A percentile compares a stretch with the other conserved stretches of the same genome.
Evolutionary conservation across 1,140 invertebrate species (phyloP).

Genomic region (Lepidurus packardi): DNA sequence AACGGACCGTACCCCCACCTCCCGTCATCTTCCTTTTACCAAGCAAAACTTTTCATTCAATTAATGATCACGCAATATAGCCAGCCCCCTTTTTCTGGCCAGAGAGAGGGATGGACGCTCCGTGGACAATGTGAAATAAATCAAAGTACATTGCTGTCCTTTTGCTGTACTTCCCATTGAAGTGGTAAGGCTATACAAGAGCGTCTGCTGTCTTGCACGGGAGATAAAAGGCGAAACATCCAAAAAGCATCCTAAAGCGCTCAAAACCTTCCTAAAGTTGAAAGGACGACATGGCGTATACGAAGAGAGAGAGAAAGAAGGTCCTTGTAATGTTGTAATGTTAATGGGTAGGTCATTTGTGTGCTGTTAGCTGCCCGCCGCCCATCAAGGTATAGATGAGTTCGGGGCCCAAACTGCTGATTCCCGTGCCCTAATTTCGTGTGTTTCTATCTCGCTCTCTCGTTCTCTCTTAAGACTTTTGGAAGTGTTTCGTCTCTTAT

Average conservation of each 20-base stretch:
- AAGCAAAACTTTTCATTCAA: slow-evolving; percentile 1
- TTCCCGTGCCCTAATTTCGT: slow-evolving; percentile 4
- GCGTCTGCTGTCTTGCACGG: not conserved
- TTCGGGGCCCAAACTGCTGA: slow-evolving; percentile 3
- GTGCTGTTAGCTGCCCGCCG: slow-evolving; percentile 13
- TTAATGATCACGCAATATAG: not conserved
- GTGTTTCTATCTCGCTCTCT: not conserved
- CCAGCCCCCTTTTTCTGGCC: not conserved
- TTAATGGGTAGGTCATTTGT: slow-evolving; percentile 22
- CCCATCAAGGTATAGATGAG: slow-evolving; percentile 18
- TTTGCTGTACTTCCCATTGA: not conserved
- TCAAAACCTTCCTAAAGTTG: no score
- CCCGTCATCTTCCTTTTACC: slow-evolving; percentile 3
- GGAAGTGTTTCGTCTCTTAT: not conserved
- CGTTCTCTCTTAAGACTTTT: not conserved
- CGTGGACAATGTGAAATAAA: not conserved
- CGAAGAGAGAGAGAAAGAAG: not conserved
- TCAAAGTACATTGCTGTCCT: slow-evolving; percentile 13
- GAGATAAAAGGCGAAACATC: not conserved
- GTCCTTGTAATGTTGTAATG: not conserved
- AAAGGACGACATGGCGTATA: no score
- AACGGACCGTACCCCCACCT: not conserved
- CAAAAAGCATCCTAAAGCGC: no score
- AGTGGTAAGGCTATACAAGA: not conserved
- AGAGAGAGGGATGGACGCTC: not conserved